Percentiles rank a stretch among this genome's conserved stretches.
phyloP scores from a whole-genome alignment of 2,113 vertebrate species.

The Tiliqua scincoides region DNA sequence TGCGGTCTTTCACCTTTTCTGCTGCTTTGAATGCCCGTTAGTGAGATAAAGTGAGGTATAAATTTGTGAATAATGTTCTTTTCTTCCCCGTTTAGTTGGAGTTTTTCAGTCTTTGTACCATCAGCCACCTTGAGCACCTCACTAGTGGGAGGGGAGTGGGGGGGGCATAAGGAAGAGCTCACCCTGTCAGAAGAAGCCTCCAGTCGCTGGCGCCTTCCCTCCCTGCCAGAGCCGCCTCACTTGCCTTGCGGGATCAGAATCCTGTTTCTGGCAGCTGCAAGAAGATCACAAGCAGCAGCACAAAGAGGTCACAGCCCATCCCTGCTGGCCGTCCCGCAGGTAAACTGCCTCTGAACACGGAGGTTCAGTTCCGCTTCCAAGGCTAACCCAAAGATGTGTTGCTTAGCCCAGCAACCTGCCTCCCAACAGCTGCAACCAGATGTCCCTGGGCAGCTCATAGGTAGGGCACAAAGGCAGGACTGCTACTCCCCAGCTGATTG shows the following conservation, averaged over 20 bases:
- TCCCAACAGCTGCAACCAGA: neutral
- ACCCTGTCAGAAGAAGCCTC: neutral
- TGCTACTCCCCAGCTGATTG: too few species aligned
- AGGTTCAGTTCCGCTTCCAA: neutral
- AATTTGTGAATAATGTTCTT: too few species aligned
- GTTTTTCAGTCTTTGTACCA: too few species aligned
- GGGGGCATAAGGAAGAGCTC: neutral
- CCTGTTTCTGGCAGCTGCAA: conserved; percentile 13
- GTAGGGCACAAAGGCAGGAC: neutral
- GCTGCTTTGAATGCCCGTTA: too few species aligned
- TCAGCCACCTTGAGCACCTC: too few species aligned
- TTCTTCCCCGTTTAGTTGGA: too few species aligned
- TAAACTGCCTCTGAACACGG: neutral
- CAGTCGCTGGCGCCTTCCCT: neutral
- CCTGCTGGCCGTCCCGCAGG: neutral
- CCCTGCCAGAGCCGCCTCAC: neutral
- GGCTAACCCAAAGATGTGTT: neutral
- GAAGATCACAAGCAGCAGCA: neutral
- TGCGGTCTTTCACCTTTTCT: too few species aligned
- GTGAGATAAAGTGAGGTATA: too few species aligned
- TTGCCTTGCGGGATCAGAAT: neutral
- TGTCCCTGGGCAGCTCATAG: neutral
- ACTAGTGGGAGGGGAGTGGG: too few species aligned
- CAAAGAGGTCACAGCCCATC: neutral
- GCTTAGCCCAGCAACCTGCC: neutral